Evolutionary conservation across 2,888 invertebrate genomes (phyloP), one percentile per base, ranked within the genome.

Genomic region (Nemapogon koenigi): DNA sequence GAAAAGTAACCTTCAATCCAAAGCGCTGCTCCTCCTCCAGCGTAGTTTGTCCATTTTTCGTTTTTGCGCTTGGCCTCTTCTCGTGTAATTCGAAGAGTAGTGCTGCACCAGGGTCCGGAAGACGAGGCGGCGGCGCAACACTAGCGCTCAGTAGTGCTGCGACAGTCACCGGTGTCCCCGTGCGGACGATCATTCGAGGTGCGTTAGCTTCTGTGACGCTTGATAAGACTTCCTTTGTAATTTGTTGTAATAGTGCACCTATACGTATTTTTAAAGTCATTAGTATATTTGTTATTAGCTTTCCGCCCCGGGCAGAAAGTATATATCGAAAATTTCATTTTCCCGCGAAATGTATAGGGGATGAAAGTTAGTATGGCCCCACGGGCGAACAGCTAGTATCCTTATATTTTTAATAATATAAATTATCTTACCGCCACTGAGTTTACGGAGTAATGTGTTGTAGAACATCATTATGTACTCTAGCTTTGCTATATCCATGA

Each of bases 111-210:
- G 83, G 85, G 44, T 81, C 81, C 3, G 85, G 85, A 6, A 82
- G 57, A 11, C 83, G 78, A 1, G 81, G 80, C 16, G 82, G 72
- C 18, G 78, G 84, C 15, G 84, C 75, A 8, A 76, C 78, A 17
- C 87, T 75, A 8, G 83, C 81, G 2, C 70, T 64, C 3, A 87
- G 55, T 30, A 87, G 43, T 3, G 83, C 79, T 2, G 83, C 81
- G 1, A 87, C 73, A 1, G 84, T 83, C 3, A 82, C 81, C 8
- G 86, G 86, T 43, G 86, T 85, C n/a, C 82, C 84, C 15, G 83
- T 81, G 32, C 82, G 83, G 17, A 85, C 69, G 39, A 75, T 68
- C 35, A 84, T 57, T 28, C 78, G 79, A 0, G 65, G 57, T 0
- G 47, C 55, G 0, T 55, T 49, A 2, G 48, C 43, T 2, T 57